Base-by-base conservation (phyloP, 2,113 vertebrate genomes). In the Phalacrocorax brasilianus region DNA sequence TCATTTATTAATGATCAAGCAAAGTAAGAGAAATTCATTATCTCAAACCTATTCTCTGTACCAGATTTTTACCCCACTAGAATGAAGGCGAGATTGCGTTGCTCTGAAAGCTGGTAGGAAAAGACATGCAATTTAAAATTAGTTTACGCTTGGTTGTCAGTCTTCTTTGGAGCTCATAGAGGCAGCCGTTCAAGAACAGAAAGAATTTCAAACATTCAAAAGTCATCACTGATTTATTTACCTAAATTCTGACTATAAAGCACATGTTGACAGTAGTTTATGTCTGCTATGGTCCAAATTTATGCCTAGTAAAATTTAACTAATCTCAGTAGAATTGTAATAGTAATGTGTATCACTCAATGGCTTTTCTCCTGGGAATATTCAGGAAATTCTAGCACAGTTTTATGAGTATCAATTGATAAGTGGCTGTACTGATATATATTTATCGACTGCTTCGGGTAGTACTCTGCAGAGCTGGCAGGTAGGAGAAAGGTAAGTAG, bases 1-100 rank as follows among this genome's bases (percentile, higher is more conserved):
- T 95, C 93, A 81, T 93, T 96, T 94, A 95, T 92, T 96, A 94
- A 97, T 91, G 91, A 97, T 96, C 85, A 90, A 87, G 66, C 55
- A 88, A 92, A 96, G 85, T 94, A 91, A 80, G 91, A 94, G 87
- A 96, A 92, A 95, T 95, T 96, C 32, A 92, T 97, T 96, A 91
- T 50, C 93, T 95, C 86, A 78, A 30, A 50, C 50, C 95, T 90
- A 71, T 91, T 93, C 91, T 96, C 74, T 66, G 19, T 67, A 62
- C 90, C 49, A 40, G 32, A 42, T 68, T 96, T 94, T 92, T 90
- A 42, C 56, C 35, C 66, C 0, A 2, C 45, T 35, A 30, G 47
- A 88, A 85, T 85, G 79, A 86, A 85, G 49, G 59, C 88, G 74
- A 95, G 35, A 77, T 94, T 95, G 35, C 40, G 68, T 38, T 91